Evolutionary conservation across 2,888 invertebrate species (phyloP), one percentile per base, ranked within the genome.

Genomic region (Aphidius colemani): DNA sequence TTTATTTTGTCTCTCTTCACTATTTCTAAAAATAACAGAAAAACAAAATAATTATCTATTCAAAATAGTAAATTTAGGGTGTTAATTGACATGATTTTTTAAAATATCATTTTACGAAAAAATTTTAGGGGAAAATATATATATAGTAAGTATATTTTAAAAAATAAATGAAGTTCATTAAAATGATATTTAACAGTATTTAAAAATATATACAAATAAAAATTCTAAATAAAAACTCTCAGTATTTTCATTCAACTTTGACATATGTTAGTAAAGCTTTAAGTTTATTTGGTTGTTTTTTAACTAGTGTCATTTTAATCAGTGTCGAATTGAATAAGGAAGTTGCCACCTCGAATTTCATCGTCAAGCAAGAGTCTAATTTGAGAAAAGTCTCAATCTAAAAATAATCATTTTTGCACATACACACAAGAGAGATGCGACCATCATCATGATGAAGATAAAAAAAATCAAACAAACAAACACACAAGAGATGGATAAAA

Each of bases 311-410:
- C 13, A 18, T 18, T 30, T 10, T 10, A 30, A 49, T 18, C 18
- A 30, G 46, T 49, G 53, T 41, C 43, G 59, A 58, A 64, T 30
- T 46, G 49, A 53, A 60, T 40, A 40, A 46, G 49, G 53, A 59
- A 65, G 61, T 59, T 61, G 59, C 68, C 64, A 67, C 69, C 61
- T 64, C 61, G 53, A 57, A 66, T 68, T 67, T 66, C 67, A 69
- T 67, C 60, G 63, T 53, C 45, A 51, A 53, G 59, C 66, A 66
- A 61, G 63, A 66, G 65, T 70, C 70, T 70, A 70, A 70, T 70
- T 70, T 69, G 66, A 67, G 69, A 69, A 61, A 63, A 58, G 66
- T 69, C 67, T 53, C 64, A 56, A 51, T 68, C 69, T 70, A 70
- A 70, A 69, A 69, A 69, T 70, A 70, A 67, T 30, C 5, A 18